Evolutionary conservation across 2,113 vertebrate genomes (phyloP), one percentile per base, ranked within the genome.

Genomic region (Agelaius tricolor): DNA sequence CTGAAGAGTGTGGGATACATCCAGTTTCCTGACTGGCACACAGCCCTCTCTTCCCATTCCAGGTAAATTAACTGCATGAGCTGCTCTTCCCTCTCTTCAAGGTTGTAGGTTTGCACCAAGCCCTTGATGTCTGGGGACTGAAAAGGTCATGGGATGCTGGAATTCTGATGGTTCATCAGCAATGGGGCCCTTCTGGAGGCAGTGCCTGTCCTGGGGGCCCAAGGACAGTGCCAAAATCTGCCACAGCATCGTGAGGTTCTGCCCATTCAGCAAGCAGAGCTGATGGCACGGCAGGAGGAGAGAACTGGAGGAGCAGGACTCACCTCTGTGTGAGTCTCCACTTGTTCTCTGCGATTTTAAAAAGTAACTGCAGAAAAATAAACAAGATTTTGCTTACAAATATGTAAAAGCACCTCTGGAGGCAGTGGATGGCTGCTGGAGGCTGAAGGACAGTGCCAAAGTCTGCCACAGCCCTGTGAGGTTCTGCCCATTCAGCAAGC

Each of bases 241-340:
- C 30, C 63, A 30, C 44, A 72, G 51, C 30, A 39, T 74, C 0
- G 0, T 68, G 15, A 57, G 62, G 21, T 10, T 4, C 3, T 4
- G 9, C n/a, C 7, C 35, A 30, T 4, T 24, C 26, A 20, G 9
- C 46, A 61, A 37, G 33, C 41, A 61, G 58, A 62, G 46, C 21
- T 31, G 63, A 3, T 49, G 55, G 7, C 63, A 7, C 13, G 9
- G 27, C 28, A n/a, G 61, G n/a, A 65, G 4, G 31, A 27, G 35
- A 5, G 26, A 51, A 58, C 6, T 0, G 0, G 24, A 24, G 62
- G 17, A 35, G 33, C 28, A 33, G n/a, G 21, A 46, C 12, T 30
- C 37, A 13, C 6, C 67, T 46, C 23, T 12, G 15, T 20, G 46
- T 12, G 49, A 89, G 35, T 7, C 46, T 65, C 35, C 5, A 1